Evolutionary conservation across 1,140 invertebrate genomes (phyloP).

Genomic region (Orius insidiosus): DNA sequence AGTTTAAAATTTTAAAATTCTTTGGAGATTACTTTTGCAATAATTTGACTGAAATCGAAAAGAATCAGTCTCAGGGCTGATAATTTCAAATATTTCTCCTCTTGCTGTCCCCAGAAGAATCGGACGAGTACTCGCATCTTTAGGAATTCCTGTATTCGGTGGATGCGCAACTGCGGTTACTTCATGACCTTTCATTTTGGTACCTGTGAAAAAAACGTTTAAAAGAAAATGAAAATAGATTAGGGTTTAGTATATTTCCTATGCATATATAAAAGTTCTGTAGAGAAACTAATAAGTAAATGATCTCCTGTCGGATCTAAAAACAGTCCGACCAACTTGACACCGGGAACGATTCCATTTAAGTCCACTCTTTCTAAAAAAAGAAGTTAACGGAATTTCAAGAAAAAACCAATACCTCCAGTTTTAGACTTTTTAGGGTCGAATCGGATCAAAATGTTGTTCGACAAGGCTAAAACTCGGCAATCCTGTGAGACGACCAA

Average conservation of each 20-base stretch:
- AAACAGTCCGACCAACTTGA: slow-evolving; percentile 52
- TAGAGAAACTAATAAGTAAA: slow-evolving; percentile 42
- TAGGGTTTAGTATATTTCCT: slow-evolving; percentile 37
- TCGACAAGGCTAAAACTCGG: slow-evolving; percentile 67
- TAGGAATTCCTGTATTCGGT: slow-evolving; percentile 34
- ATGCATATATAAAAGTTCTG: slow-evolving; percentile 64
- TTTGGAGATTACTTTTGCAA: background rate
- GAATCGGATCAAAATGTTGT: slow-evolving; percentile 61
- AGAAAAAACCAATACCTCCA: slow-evolving; percentile 28
- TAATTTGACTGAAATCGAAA: background rate
- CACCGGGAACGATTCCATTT: slow-evolving; percentile 21
- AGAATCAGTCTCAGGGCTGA: slow-evolving; percentile 24
- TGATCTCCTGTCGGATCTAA: slow-evolving; percentile 76
- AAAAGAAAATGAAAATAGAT: slow-evolving; percentile 11
- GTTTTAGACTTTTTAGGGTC: slow-evolving; percentile 57
- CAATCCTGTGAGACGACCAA: slow-evolving; percentile 65
- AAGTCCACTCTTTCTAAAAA: slow-evolving; percentile 24
- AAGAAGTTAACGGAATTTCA: slow-evolving; percentile 7
- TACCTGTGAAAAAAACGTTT: slow-evolving; percentile 24
- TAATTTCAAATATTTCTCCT: slow-evolving; percentile 82
- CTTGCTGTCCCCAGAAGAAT: slow-evolving; percentile 80
- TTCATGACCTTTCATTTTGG: slow-evolving; percentile 60
- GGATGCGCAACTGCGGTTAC: slow-evolving; percentile 75
- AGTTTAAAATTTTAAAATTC: background rate
- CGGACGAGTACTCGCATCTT: slow-evolving; percentile 41